phyloP scores from a whole-genome alignment of 2,888 invertebrate species.

The Bombylius major region DNA sequence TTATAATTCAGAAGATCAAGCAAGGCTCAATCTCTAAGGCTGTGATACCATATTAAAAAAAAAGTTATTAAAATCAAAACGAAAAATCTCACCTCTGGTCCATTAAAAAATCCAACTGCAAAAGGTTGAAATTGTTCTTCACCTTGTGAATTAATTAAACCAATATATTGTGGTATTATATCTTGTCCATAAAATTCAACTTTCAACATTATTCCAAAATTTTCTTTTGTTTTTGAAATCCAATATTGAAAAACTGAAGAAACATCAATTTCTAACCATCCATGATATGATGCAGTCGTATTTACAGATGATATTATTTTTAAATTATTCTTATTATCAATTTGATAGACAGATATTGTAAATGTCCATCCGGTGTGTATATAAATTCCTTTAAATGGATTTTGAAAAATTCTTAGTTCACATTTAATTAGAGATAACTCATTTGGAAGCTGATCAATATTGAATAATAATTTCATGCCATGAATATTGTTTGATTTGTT shows the following conservation, averaged over 20 bases:
- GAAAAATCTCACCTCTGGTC: constrained; percentile 38
- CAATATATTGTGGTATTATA: constrained; percentile 63
- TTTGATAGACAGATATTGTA: constrained; percentile 9
- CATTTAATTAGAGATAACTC: constrained; percentile 67
- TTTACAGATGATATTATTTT: constrained; percentile 40
- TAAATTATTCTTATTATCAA: not conserved
- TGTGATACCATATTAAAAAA: no score
- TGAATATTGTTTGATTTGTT: constrained; percentile 7
- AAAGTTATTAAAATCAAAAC: not conserved
- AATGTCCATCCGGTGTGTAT: constrained; percentile 1
- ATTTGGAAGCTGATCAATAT: constrained; percentile 71
- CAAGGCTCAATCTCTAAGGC: no score
- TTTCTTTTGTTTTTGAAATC: constrained; percentile 62
- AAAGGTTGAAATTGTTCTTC: constrained; percentile 75
- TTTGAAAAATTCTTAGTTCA: constrained; percentile 68
- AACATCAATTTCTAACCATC: constrained; percentile 79
- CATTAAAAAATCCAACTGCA: constrained; percentile 78
- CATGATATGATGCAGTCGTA: constrained; percentile 56
- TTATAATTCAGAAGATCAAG: no score
- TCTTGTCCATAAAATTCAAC: constrained; percentile 34
- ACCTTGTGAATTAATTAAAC: constrained; percentile 59
- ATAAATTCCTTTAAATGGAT: constrained; percentile 17
- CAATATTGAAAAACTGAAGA: constrained; percentile 62
- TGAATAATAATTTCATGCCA: constrained; percentile 57
- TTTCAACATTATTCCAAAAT: constrained; percentile 66